These are phyloP conservation scores for Rosalia funebris DNA, from an alignment of 2,888 invertebrate species.

Conservation along the genomic window DNA sequence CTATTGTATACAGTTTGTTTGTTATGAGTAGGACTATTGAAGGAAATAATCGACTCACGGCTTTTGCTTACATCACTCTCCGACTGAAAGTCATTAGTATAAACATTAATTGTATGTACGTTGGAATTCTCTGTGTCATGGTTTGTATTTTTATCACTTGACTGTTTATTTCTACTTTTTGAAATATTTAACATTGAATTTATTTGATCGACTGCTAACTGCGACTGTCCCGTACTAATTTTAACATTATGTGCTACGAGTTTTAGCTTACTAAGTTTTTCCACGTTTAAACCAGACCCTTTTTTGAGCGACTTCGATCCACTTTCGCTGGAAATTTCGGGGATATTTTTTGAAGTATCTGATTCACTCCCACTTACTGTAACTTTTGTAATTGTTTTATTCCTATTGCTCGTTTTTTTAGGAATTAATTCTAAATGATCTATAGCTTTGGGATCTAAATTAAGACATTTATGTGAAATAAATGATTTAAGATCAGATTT, in stretches of 20 bases:
- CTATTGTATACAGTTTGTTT: slow-evolving; percentile 1
- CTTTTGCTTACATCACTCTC: slow-evolving; percentile 30
- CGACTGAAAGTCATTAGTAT: slow-evolving; percentile 36
- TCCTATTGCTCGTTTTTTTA: slow-evolving; percentile 18
- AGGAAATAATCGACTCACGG: slow-evolving; percentile 31
- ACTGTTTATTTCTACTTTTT: not conserved
- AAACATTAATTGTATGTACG: slow-evolving; percentile 1
- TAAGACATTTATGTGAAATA: slow-evolving; percentile 51
- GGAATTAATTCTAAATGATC: slow-evolving; percentile 51
- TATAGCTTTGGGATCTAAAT: slow-evolving; percentile 52
- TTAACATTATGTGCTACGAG: not conserved
- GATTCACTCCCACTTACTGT: slow-evolving; percentile 54
- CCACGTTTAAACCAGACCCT: slow-evolving; percentile 37
- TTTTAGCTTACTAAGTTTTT: slow-evolving; percentile 2
- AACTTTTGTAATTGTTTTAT: slow-evolving; percentile 14
- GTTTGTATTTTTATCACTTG: not conserved
- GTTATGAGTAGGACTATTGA: slow-evolving; percentile 29
- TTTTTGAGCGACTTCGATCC: slow-evolving; percentile 40
- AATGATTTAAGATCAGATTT: slow-evolving; percentile 47
- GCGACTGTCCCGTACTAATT: not conserved
- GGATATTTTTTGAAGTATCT: slow-evolving; percentile 63
- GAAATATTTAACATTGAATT: not conserved
- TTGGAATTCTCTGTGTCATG: not conserved
- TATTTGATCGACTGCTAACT: not conserved
- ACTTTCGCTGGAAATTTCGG: slow-evolving; percentile 60